phyloP scores from a whole-genome alignment of 2,888 invertebrate genomes.

The Andrena chrysosceles region DNA sequence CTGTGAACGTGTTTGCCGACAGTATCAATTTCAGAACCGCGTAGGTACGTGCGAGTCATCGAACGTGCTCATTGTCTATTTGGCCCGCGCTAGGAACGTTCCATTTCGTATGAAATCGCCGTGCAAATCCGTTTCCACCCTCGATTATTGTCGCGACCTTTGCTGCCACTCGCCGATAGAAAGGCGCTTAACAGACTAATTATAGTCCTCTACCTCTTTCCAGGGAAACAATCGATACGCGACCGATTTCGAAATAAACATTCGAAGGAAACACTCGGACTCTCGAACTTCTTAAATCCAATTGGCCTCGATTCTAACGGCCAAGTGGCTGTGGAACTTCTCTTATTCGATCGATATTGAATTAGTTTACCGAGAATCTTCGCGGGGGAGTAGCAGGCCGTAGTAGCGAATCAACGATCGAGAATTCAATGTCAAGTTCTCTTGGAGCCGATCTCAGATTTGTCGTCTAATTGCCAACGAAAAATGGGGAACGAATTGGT shows the following conservation, averaged over 20 bases:
- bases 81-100: slow-evolving; percentile 62
- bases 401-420: neutral
- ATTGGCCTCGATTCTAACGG: no score
- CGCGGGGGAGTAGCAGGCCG: no score
- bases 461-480: no score
- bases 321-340: no score
- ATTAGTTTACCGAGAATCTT: no score
- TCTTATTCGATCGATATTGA: no score
- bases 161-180: neutral
- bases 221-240: neutral
- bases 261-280: neutral
- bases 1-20: slow-evolving; percentile 79
- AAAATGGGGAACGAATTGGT: no score
- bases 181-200: neutral
- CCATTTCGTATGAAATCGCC: slow-evolving; percentile 60
- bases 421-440: neutral
- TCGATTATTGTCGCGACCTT: neutral
- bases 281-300: neutral
- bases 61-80: slow-evolving; percentile 71
- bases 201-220: neutral
- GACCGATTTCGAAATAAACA: neutral
- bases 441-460: no score
- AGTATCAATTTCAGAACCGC: slow-evolving; percentile 80
- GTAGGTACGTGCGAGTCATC: slow-evolving; percentile 74
- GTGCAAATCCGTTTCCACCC: slow-evolving; percentile 10